Base-by-base conservation (phyloP, 2,113 vertebrate species). In the Gadus chalcogrammus region DNA sequence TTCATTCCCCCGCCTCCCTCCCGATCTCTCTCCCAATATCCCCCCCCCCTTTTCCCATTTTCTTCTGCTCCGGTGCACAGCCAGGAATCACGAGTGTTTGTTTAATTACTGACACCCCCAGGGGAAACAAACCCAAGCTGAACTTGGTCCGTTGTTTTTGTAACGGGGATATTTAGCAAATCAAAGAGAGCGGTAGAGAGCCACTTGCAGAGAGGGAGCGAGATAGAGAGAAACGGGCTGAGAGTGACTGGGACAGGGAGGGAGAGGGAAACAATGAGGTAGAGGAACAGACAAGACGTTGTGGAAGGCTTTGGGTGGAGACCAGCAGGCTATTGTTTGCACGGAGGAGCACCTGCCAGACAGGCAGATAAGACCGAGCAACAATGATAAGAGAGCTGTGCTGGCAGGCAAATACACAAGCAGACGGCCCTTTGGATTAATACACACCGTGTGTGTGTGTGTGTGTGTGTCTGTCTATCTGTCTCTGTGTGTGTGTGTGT, bases 111-210 rank as follows among this genome's bases (percentile, higher is more conserved):
- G 42, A 12, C 42, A 48, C 42, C 42, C 42, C 8, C 11, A 7
- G 8, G 12, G 42, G 8, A 48, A 48, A 48, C 1, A 48, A 48
- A 48, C 42, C 42, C 8, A 48, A 48, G 42, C 11, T 48, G 9
- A 48, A 48, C 42, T 13, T 9, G 42, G 42, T 3, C 11, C 62
- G 52, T 28, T 17, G 56, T 15, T 48, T 48, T 48, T 9, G 65
- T 61, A 42, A 62, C 42, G 24, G 66, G 53, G 61, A 59, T 61
- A 60, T 18, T 5, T 4, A 72, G 64, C 69, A 3, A 31, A 24
- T 24, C 3, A 17, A 24, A 28, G 35, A 61, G 24, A 27, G 69
- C 5, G 55, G 13, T 9, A 58, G 55, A 58, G 55, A 58, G 55
- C 15, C 16, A 58, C 5, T 13, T 9, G 13, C 9, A 16, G 55